A percentile compares a stretch with the other conserved stretches of the same genome.
Conservation (phyloP, 2,888 invertebrate genomes). For the Thera britannica region DNA sequence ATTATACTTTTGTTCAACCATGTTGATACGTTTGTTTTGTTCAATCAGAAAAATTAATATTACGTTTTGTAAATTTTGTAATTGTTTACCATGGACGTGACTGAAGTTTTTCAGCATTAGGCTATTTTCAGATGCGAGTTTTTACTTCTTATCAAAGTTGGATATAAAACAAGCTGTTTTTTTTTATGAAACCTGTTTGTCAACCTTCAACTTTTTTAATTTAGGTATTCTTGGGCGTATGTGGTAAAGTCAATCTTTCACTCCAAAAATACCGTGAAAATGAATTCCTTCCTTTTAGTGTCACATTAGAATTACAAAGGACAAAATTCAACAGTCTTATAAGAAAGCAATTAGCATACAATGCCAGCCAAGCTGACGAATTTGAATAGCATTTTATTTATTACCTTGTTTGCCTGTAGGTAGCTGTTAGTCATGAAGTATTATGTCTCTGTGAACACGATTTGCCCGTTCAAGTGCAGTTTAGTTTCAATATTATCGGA, state of each 20-base stretch:
- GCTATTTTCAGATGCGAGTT: too few relatives aligned
- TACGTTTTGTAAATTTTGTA: not conserved
- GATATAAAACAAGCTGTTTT: too few relatives aligned
- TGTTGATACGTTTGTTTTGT: too few relatives aligned
- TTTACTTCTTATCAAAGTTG: too few relatives aligned
- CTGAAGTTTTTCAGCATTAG: too few relatives aligned
- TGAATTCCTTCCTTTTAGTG: not conserved
- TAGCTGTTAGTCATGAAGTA: not conserved
- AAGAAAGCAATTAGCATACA: constrained; percentile 40
- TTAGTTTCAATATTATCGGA: too few relatives aligned
- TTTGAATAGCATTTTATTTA: constrained; percentile 14
- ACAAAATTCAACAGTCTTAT: constrained; percentile 5
- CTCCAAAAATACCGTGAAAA: not conserved
- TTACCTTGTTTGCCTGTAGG: not conserved
- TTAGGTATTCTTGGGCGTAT: not conserved
- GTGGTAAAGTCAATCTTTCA: not conserved
- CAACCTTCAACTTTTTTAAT: too few relatives aligned
- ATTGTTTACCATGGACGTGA: not conserved
- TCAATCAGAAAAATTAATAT: not conserved
- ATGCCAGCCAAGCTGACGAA: constrained; percentile 25
- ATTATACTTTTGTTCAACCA: too few relatives aligned
- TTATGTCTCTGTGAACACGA: too few relatives aligned
- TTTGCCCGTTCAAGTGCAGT: too few relatives aligned
- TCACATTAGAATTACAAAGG: not conserved
- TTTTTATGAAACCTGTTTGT: too few relatives aligned